Conservation (phyloP, 30 jellyfish, hydroid and myxozoan genomes). For the Chrysaora quinquecirrha region DNA sequence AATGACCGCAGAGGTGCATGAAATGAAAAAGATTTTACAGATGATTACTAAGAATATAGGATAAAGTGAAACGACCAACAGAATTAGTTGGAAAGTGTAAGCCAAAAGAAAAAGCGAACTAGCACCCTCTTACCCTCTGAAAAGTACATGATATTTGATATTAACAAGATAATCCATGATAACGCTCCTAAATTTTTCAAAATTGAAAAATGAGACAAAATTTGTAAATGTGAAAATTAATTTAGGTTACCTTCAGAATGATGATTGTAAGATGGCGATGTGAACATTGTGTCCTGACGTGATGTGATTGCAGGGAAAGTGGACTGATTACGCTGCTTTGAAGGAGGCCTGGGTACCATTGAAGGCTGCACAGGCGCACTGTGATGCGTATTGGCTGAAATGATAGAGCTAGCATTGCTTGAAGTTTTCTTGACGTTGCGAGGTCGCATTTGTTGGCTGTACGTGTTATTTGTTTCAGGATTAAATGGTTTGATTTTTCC, state of each 20-base stretch:
- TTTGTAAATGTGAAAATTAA: not conserved
- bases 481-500: constrained; percentile 52
- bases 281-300: constrained; percentile 23
- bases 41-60: no score
- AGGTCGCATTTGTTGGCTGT: constrained; percentile 44
- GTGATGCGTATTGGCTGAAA: constrained; percentile 65
- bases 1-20: no score
- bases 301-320: constrained; percentile 57
- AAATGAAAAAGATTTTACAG: no score
- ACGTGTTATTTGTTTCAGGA: constrained; percentile 42
- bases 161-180: no score
- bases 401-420: constrained; percentile 60
- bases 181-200: no score
- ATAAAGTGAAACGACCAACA: no score
- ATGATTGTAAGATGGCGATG: not conserved
- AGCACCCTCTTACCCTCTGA: no score
- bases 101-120: no score
- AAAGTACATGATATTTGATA: no score
- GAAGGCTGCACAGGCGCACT: constrained; percentile 86
- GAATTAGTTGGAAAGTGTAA: no score
- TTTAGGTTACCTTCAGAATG: constrained; percentile 29
- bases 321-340: constrained; percentile 67
- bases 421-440: constrained; percentile 49
- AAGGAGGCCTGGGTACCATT: constrained; percentile 62
- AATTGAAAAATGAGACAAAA: no score